A percentile compares a stretch with the other conserved stretches of the same genome.
Conservation (phyloP, 2,113 vertebrate genomes). For the Elachura formosa region DNA sequence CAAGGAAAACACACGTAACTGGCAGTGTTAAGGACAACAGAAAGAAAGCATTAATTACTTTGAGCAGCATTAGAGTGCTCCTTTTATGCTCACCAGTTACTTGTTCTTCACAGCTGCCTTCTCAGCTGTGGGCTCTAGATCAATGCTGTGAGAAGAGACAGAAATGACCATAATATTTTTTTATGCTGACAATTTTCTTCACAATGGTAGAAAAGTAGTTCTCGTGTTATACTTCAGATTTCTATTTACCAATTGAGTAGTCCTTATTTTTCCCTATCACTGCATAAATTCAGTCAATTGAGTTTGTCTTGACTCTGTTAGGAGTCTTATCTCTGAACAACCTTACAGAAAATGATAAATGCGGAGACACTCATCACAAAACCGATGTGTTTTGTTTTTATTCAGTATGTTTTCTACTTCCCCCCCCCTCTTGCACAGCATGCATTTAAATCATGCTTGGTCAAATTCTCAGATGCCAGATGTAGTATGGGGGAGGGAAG, state of each 20-base stretch:
- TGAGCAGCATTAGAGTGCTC: constrained; percentile 41
- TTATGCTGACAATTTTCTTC: constrained; percentile 3
- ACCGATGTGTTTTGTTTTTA: not conserved
- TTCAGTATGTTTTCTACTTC: not conserved
- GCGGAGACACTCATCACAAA: not conserved
- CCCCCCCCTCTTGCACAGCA: not conserved
- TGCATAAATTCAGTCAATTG: not conserved
- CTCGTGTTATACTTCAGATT: constrained; percentile 1
- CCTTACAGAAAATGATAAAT: not conserved
- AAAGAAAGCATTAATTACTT: constrained; percentile 55
- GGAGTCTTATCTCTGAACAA: not conserved
- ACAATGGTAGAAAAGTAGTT: constrained; percentile 6
- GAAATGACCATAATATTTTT: constrained; percentile 38
- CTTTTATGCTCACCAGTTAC: constrained; percentile 41
- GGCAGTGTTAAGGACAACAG: constrained; percentile 38
- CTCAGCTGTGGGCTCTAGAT: constrained; percentile 64
- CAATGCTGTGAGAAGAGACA: constrained; percentile 41
- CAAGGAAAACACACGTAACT: constrained; percentile 24
- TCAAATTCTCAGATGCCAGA: not conserved
- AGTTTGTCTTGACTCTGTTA: not conserved
- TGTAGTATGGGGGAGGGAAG: not conserved
- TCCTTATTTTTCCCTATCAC: not conserved
- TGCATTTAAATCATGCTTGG: not conserved
- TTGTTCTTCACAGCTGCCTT: constrained; percentile 62
- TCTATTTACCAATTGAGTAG: not conserved